Evolutionary conservation across 1,140 invertebrate species (phyloP), one percentile per base, ranked within the genome.

Genomic region (Musca vetustissima): DNA sequence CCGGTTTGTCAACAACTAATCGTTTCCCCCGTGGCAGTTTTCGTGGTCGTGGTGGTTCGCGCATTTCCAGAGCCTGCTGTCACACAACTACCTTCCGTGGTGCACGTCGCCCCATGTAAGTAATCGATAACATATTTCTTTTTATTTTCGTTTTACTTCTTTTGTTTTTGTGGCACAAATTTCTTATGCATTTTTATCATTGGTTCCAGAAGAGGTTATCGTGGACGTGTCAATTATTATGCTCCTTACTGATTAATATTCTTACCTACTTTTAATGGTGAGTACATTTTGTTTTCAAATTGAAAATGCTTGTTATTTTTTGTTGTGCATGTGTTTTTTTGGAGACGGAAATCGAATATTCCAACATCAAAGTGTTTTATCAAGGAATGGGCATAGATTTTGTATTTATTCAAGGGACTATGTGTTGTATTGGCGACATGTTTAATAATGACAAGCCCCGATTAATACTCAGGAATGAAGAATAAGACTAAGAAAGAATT

Each of bases 1-100:
- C 97, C 61, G 98, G 98, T 36, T 89, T 99, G 73, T 96, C 93
- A 71, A 90, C 94, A 66, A 99, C 97, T 64, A 98, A 98, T 84
- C 88, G 97, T 77, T 93, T 91, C 61, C 90, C 93, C 22, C 86
- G 92, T 71, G 90, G 91, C 57, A 85, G 87, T 73, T 86, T 88
- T 71, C 87, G 90, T 47, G 88, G 89, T 7, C 86, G 91, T 75
- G 88, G 88, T 49, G 88, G 88, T 50, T 87, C 85, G 48, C 81
- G 90, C 76, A 79, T 85, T 17, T 80, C 86, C 22, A 83, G 90
- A 28, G 83, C 86, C 50, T 87, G 89, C 74, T 89, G 89, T 76
- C 88, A 87, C 78, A 86, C 86, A 21, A 78, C 75, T 22, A 76
- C 75, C 50, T 80, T 78, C 73, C 74, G 80, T 1, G 80, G 80